phyloP scores from a whole-genome alignment of 2,797 vertebrate genomes.

The Neoniphon sammara region DNA sequence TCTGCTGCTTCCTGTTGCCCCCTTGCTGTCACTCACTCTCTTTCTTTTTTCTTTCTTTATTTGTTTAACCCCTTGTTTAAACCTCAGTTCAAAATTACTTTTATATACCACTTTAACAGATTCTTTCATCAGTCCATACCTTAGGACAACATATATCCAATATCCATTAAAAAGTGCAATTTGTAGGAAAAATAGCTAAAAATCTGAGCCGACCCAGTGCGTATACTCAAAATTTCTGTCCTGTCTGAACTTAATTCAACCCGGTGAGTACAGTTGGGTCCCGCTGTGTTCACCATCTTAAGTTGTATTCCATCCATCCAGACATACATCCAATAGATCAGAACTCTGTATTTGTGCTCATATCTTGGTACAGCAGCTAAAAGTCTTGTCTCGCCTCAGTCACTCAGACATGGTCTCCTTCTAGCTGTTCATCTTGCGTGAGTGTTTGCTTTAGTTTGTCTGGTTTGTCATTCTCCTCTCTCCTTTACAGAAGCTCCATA shows the following conservation, averaged over 20 bases:
- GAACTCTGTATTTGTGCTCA: background rate
- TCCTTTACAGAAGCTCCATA: slow-evolving; percentile 24
- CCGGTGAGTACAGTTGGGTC: no score
- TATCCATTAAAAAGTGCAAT: no score
- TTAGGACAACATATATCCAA: no score
- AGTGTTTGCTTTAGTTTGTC: slow-evolving; percentile 46
- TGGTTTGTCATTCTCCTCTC: slow-evolving; percentile 28
- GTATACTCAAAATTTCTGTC: no score
- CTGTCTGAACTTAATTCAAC: no score
- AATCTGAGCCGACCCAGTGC: no score
- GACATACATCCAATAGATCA: slow-evolving; percentile 30
- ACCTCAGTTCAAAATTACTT: no score
- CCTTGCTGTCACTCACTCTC: background rate
- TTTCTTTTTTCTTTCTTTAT: background rate
- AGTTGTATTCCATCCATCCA: slow-evolving; percentile 2
- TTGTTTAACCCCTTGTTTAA: no score
- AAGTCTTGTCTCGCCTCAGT: slow-evolving; percentile 41
- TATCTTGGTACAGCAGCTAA: slow-evolving; percentile 23
- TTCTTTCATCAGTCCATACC: no score
- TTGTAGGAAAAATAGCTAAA: no score
- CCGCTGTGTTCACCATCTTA: no score
- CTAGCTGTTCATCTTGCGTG: slow-evolving; percentile 11
- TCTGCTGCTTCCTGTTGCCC: slow-evolving; percentile 13
- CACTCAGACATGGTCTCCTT: slow-evolving; percentile 55
- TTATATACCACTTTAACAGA: no score